Percentiles rank a stretch among this genome's conserved stretches.
Conservation (phyloP, 2,113 vertebrate genomes). For the Onychostruthus taczanowskii region DNA sequence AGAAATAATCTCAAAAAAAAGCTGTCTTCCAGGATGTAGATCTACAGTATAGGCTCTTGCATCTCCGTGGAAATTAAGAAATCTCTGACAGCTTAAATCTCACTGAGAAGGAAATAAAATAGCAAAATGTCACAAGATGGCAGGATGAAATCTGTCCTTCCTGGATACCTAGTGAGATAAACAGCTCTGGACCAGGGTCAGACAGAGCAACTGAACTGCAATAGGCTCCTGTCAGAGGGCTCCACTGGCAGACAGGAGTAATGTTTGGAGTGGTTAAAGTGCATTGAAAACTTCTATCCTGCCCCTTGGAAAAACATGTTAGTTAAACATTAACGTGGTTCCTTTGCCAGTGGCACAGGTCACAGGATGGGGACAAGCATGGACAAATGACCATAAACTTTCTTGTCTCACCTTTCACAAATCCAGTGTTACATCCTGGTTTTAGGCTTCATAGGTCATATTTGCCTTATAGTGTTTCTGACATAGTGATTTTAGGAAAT, state of each 20-base stretch:
- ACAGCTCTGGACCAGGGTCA: background rate
- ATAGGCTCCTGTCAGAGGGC: background rate
- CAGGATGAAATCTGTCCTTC: background rate
- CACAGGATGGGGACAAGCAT: background rate
- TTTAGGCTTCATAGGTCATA: background rate
- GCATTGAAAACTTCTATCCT: background rate
- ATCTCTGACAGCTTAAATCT: background rate
- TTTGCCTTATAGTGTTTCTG: background rate
- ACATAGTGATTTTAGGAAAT: background rate
- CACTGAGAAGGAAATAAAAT: background rate
- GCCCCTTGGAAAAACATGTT: background rate
- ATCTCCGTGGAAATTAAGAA: constrained; percentile 17
- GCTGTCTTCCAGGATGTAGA: background rate
- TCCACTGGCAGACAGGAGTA: background rate
- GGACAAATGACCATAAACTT: background rate
- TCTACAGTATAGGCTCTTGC: background rate
- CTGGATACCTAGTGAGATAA: background rate
- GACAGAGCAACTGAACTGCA: background rate
- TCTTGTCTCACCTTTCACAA: background rate
- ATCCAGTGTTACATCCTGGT: background rate
- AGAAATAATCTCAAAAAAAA: background rate
- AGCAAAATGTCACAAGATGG: background rate
- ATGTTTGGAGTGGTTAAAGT: background rate
- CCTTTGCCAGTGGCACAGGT: background rate
- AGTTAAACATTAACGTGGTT: background rate